phyloP scores from a whole-genome alignment of 2,888 invertebrate species.

The Tubulanus polymorphus region DNA sequence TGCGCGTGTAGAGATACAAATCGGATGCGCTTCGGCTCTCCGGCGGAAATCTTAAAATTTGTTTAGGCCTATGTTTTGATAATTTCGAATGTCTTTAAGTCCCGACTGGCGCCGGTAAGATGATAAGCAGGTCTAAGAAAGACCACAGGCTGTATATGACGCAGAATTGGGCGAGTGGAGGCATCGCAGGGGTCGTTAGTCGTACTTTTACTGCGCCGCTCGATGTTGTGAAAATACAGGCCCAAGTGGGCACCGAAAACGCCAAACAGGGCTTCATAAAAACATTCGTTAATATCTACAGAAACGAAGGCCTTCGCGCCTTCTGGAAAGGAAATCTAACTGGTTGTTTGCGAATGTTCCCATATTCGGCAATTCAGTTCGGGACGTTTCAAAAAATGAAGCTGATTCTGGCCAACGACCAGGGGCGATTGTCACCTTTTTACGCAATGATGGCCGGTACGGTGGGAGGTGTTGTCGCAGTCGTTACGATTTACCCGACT shows the following conservation, averaged over 20 bases:
- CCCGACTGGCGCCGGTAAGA: too few species aligned
- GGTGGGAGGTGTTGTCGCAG: not conserved
- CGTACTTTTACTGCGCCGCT: not conserved
- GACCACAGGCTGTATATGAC: too few species aligned
- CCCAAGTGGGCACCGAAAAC: not conserved
- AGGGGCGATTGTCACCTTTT: not conserved
- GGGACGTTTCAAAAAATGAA: not conserved
- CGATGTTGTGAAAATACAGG: not conserved
- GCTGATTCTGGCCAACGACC: not conserved
- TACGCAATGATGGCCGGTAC: not conserved
- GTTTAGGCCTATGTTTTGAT: too few species aligned
- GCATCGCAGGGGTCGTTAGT: not conserved
- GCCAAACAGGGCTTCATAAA: not conserved
- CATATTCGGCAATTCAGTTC: not conserved
- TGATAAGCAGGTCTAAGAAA: too few species aligned
- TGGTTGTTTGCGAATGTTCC: not conserved
- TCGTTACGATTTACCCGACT: not conserved
- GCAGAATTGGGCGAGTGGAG: too few species aligned
- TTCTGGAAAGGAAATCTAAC: conserved; percentile 1
- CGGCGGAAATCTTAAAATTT: too few species aligned
- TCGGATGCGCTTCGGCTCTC: too few species aligned
- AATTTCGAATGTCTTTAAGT: too few species aligned
- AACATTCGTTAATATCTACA: not conserved
- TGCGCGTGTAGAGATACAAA: too few species aligned
- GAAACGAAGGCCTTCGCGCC: not conserved